A percentile compares a stretch with the other conserved stretches of the same genome.
Evolutionary conservation across 2,888 invertebrate species (phyloP).

Genomic region (Drosophila kanekoi): DNA sequence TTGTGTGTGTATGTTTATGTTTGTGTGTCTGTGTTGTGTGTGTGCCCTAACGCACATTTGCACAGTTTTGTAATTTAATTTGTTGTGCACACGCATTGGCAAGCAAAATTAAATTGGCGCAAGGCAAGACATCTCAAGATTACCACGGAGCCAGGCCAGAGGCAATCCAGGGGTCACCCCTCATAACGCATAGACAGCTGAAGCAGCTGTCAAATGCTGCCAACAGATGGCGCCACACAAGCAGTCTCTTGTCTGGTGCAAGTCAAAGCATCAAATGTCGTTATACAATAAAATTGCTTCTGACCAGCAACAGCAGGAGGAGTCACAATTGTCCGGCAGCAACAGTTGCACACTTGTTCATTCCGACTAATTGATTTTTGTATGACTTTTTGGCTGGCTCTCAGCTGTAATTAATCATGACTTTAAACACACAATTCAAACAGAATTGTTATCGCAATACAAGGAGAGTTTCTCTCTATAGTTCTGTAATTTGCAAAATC

Average conservation of each 20-base stretch:
- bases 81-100: slow-evolving; percentile 49
- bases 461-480: too few relatives aligned
- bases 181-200: slow-evolving; percentile 2
- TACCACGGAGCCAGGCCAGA: slow-evolving; percentile 22
- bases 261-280: slow-evolving; percentile 73
- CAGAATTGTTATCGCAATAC: too few relatives aligned
- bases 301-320: slow-evolving; percentile 14
- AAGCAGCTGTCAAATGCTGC: slow-evolving; percentile 66
- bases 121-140: slow-evolving; percentile 22
- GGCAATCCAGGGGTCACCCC: slow-evolving; percentile 16
- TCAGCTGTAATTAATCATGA: background rate
- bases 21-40: background rate
- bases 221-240: slow-evolving; percentile 43
- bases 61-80: slow-evolving; percentile 71
- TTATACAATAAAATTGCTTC: slow-evolving; percentile 54
- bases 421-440: too few relatives aligned
- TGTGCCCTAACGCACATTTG: slow-evolving; percentile 51
- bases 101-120: slow-evolving; percentile 51
- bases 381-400: background rate
- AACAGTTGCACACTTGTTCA: slow-evolving; percentile 36
- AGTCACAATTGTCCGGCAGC: slow-evolving; percentile 10
- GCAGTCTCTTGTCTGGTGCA: slow-evolving; percentile 26
- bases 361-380: slow-evolving; percentile 18
- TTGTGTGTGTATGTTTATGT: slow-evolving; percentile 8
- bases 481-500: too few relatives aligned